Evolutionary conservation across 2,113 vertebrate species (phyloP), one percentile per base, ranked within the genome.

Genomic region (Myxocyprinus asiaticus): DNA sequence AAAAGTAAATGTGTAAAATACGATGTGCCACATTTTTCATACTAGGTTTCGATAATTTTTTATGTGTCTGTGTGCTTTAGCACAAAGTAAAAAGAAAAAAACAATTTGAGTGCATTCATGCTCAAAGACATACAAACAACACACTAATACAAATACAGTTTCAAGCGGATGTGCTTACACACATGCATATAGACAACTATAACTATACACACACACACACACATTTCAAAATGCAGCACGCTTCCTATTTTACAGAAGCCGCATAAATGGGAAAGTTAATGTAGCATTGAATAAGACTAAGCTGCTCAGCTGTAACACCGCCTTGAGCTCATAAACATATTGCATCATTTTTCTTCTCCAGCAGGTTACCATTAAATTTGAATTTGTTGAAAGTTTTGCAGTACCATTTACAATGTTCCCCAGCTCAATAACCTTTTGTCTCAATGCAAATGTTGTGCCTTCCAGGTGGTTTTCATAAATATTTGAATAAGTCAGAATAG

Each of bases 251-350:
- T 93, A 94, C 91, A 92, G 88, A 88, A 91, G 84, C 85, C 87
- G 90, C 88, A 94, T 93, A 95, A 95, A 95, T 95, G 94, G 93
- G 91, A 95, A 95, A 95, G 94, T 95, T 96, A 96, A 95, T 95
- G 95, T 94, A 93, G 94, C 94, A 95, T 87, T 94, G 94, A 95
- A 94, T 94, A 93, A 93, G 92, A 93, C 89, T 90, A 88, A 92
- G 91, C 87, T 89, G 89, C 88, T 93, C 90, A 90, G 91, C 89
- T 94, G 91, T 88, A 87, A 90, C 89, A 91, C 88, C 88, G 91
- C 88, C 93, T 89, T 92, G 84, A 94, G 87, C 92, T 94, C 83
- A 88, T 78, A 80, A 87, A 89, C 92, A 93, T 92, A 94, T 93
- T 87, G 88, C 88, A 90, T 91, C 79, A 88, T 92, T 95, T 93